These are phyloP conservation scores for Rhagoletis pomonella DNA, from an alignment of 1,140 invertebrate species.

Conservation along the genomic window DNA sequence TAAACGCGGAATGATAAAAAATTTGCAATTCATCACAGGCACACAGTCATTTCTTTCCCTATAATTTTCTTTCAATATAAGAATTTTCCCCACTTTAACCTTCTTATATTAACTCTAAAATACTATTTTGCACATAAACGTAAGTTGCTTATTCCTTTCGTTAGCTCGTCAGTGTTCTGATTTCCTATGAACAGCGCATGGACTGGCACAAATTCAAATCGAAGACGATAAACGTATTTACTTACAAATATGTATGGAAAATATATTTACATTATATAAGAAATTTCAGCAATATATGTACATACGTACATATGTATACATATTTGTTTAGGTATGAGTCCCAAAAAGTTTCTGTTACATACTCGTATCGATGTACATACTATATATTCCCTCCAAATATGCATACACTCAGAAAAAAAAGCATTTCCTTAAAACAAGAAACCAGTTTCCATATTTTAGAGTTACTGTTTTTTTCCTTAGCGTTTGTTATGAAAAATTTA, in stretches of 20 bases:
- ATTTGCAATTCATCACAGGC: background rate
- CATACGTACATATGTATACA: background rate
- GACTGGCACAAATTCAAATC: slow-evolving; percentile 35
- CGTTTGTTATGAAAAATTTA: too few species aligned
- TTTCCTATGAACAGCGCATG: slow-evolving; percentile 37
- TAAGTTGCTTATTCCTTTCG: slow-evolving; percentile 32
- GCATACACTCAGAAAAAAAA: too few species aligned
- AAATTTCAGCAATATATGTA: too few species aligned
- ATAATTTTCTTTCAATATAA: slow-evolving; percentile 11
- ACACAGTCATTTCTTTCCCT: background rate
- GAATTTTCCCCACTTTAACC: background rate
- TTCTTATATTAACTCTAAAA: background rate
- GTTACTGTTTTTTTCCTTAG: too few species aligned
- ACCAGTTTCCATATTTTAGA: too few species aligned
- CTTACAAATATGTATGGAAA: background rate
- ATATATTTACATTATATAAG: background rate
- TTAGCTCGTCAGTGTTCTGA: slow-evolving; percentile 48
- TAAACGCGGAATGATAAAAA: background rate
- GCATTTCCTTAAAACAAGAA: too few species aligned
- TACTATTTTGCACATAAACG: slow-evolving; percentile 20
- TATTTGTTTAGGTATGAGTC: background rate
- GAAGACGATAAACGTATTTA: background rate
- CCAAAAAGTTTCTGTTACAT: background rate
- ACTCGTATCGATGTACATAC: background rate
- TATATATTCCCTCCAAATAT: too few species aligned